Conservation (phyloP, 1,140 invertebrate genomes). For the Ostrea denselamellosa region DNA sequence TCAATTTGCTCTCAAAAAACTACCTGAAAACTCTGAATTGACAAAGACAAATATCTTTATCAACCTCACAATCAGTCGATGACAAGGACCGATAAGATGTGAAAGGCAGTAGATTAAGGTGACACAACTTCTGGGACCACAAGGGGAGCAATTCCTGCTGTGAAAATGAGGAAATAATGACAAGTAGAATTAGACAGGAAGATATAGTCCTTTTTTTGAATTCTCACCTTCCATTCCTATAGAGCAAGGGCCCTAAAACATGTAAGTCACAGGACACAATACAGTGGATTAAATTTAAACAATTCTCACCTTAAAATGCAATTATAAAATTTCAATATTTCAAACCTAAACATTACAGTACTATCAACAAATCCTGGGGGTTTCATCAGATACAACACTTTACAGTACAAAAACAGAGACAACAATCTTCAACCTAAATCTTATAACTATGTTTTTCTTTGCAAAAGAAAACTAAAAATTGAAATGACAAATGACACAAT, state of each 20-base stretch:
- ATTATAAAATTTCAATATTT: not conserved
- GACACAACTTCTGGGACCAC: conserved; percentile 27
- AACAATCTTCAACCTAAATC: not conserved
- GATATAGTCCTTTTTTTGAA: not conserved
- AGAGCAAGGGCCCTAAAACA: not conserved
- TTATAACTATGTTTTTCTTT: not conserved
- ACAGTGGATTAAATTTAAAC: not conserved
- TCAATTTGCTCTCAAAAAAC: conserved; percentile 26
- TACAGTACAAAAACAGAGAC: not conserved
- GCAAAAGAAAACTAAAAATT: not conserved
- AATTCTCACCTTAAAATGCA: not conserved
- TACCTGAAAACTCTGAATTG: conserved; percentile 6
- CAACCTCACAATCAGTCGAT: conserved; percentile 16
- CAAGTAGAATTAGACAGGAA: conserved; percentile 3
- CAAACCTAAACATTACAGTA: not conserved
- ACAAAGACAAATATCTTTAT: conserved; percentile 37
- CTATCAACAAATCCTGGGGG: not conserved
- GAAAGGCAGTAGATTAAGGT: conserved; percentile 30
- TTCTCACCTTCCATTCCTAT: not conserved
- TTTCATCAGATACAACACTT: not conserved
- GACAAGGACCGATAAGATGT: conserved; percentile 20
- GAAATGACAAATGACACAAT: conserved; percentile 8
- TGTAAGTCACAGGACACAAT: not conserved
- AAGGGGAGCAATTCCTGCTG: conserved; percentile 30
- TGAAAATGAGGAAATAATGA: conserved; percentile 32